Conservation (phyloP, 2,888 invertebrate genomes). For the Lithosia quadra region DNA sequence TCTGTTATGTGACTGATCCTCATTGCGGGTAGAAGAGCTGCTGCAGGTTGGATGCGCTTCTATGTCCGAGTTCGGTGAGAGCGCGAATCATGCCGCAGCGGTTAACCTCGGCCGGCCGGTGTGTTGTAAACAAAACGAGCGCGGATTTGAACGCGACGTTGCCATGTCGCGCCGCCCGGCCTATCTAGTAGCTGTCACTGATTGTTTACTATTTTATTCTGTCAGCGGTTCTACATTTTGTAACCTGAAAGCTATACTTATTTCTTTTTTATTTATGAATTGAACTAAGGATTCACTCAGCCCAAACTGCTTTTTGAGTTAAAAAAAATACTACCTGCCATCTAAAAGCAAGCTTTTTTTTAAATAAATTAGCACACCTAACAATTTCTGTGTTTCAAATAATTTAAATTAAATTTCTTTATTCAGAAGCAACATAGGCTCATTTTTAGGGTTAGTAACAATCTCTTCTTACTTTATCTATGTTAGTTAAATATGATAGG, state of each 20-base stretch:
- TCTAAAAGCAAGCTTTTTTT: not conserved
- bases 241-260: not conserved
- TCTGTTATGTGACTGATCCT: too few species aligned
- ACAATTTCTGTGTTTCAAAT: too few species aligned
- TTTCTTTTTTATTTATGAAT: not conserved
- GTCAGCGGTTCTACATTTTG: conserved; percentile 22
- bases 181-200: conserved; percentile 60
- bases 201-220: conserved; percentile 58
- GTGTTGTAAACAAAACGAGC: conserved; percentile 79
- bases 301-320: not conserved
- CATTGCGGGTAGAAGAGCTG: conserved; percentile 20
- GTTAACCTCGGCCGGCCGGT: conserved; percentile 63
- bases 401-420: too few species aligned
- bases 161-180: conserved; percentile 62
- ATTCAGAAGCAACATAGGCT: too few species aligned
- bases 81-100: conserved; percentile 59
- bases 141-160: conserved; percentile 71
- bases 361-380: too few species aligned
- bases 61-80: conserved; percentile 25
- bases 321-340: not conserved
- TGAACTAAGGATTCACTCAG: not conserved
- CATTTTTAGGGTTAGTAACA: too few species aligned
- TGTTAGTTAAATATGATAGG: too few species aligned
- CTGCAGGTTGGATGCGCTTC: conserved; percentile 29
- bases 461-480: too few species aligned